phyloP scores from a whole-genome alignment of 2,113 vertebrate species.

The Todiramphus chloris region DNA sequence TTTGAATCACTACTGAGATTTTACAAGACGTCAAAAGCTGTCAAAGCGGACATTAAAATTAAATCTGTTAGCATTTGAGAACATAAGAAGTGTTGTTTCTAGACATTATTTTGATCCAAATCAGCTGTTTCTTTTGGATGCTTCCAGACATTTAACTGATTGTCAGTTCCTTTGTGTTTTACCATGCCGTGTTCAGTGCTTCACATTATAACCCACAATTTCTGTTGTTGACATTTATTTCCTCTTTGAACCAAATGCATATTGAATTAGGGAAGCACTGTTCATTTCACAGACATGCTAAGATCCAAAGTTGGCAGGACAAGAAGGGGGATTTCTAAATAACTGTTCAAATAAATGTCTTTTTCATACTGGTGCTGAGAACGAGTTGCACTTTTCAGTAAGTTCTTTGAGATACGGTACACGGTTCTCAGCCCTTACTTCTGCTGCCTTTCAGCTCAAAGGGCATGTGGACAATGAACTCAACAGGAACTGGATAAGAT shows the following conservation, averaged over 20 bases:
- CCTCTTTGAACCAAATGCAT: neutral
- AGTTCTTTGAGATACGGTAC: neutral
- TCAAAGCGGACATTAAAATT: neutral
- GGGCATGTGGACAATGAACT: neutral
- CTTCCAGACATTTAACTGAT: neutral
- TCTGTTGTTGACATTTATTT: neutral
- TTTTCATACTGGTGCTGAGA: neutral
- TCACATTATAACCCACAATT: neutral
- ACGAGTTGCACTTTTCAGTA: neutral
- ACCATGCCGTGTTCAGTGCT: accelerated
- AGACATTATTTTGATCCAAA: conserved; percentile 23
- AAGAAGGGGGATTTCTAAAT: neutral
- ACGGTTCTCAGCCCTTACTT: neutral
- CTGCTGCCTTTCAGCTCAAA: neutral
- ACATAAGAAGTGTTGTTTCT: neutral
- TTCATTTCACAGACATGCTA: neutral
- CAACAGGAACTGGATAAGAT: neutral
- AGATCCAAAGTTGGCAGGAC: neutral
- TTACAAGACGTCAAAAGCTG: neutral
- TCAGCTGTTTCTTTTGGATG: conserved; percentile 4
- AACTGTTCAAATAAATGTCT: neutral
- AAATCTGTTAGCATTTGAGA: neutral
- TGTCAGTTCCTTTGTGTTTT: conserved; percentile 7
- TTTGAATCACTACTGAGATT: neutral
- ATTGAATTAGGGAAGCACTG: neutral